phyloP scores from a whole-genome alignment of 2,113 vertebrate species.

The Merops nubicus region DNA sequence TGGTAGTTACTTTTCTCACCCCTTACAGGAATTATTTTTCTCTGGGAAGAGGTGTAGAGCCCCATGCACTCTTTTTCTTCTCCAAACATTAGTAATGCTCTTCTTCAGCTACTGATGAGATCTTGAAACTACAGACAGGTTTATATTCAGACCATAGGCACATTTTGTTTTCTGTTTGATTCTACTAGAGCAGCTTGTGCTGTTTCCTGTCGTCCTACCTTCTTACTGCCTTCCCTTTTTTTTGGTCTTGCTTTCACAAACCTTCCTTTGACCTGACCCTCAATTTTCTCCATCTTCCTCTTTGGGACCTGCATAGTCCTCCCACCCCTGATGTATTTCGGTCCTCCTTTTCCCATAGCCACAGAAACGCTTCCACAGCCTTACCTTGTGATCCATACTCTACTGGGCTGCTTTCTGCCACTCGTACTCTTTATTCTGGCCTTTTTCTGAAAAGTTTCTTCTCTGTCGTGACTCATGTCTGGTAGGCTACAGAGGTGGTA shows the following conservation, averaged over 20 bases:
- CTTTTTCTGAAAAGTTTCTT: not conserved
- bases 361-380: not conserved
- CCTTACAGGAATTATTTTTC: not conserved
- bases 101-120: not conserved
- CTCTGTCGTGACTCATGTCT: rapidly evolving
- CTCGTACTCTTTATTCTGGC: not conserved
- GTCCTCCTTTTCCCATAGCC: not conserved
- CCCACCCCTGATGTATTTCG: not conserved
- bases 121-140: not conserved
- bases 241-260: not conserved
- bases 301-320: not conserved
- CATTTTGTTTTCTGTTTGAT: not conserved
- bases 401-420: not conserved
- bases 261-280: not conserved
- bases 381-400: not conserved
- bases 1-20: not conserved
- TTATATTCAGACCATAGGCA: not conserved
- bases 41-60: not conserved
- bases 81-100: not conserved
- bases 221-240: not conserved
- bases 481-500: not conserved
- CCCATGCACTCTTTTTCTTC: not conserved
- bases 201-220: not conserved
- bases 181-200: not conserved
- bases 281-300: not conserved